phyloP scores from a whole-genome alignment of 2,888 invertebrate species.

The Augochlorella aurata region DNA sequence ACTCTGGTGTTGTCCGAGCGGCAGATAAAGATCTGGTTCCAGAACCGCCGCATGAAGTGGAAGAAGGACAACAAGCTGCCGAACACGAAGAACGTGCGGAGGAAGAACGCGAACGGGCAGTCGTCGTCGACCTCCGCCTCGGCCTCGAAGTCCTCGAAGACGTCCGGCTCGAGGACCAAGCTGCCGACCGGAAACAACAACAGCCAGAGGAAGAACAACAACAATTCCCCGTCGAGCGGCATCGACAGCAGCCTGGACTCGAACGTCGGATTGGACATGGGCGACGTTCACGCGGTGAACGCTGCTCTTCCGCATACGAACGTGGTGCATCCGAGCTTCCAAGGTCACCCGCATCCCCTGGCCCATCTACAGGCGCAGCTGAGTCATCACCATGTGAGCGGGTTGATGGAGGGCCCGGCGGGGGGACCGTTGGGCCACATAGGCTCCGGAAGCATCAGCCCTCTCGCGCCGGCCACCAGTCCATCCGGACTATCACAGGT shows the following conservation, averaged over 20 bases:
- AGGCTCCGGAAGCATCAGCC: constrained; percentile 79
- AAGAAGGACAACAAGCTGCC: constrained; percentile 95
- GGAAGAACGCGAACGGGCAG: constrained; percentile 83
- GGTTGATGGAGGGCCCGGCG: constrained; percentile 80
- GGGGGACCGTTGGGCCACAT: constrained; percentile 76
- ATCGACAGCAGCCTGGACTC: constrained; percentile 78
- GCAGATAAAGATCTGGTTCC: constrained; percentile 95
- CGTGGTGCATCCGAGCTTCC: constrained; percentile 74
- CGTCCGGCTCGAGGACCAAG: constrained; percentile 62
- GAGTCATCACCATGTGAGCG: constrained; percentile 79
- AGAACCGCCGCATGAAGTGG: constrained; percentile 93
- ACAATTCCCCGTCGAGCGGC: constrained; percentile 80
- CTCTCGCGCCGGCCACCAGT: constrained; percentile 79
- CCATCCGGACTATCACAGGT: constrained; percentile 75
- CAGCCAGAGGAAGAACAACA: constrained; percentile 86
- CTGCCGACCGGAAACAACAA: constrained; percentile 83
- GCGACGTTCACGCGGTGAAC: constrained; percentile 76
- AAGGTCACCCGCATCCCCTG: constrained; percentile 81
- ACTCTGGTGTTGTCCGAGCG: constrained; percentile 95
- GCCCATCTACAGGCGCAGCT: constrained; percentile 81
- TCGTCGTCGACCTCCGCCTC: constrained; percentile 69
- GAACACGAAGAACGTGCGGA: constrained; percentile 90
- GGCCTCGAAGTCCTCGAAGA: constrained; percentile 72
- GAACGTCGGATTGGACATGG: constrained; percentile 75
- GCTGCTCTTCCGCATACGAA: constrained; percentile 71